Base-by-base conservation (phyloP, 1,140 invertebrate species). In the Idris sp. region DNA sequence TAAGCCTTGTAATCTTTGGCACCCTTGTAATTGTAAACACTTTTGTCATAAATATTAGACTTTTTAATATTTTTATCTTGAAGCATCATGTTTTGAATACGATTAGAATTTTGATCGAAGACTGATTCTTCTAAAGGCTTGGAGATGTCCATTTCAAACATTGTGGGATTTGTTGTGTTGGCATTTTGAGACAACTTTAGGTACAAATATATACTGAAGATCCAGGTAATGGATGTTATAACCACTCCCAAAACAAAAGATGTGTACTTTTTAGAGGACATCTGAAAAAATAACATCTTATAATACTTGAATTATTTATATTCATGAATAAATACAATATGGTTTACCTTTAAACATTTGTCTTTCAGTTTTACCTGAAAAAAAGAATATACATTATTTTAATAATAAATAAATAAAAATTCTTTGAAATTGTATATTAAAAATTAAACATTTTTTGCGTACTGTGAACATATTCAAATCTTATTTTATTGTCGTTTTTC, bases 201-300 rank as follows among this genome's bases (percentile, higher is more conserved):
- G 69, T 92, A 92, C 5, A 92, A 80, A 79, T 91, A 92, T 9
- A 93, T 76, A 76, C 90, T 91, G 19, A 92, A 85, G n/a, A 85
- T 79, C 91, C 92, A 93, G 35, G 91, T 92, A 31, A 91, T 40
- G 0, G 91, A 92, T n/a, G 91, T 90, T 77, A 92, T 87, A 15
- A 90, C 68, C 26, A 92, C 90, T 3, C 92, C 92, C 30, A 89
- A 88, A 14, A 92, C 56, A 72, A 92, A 92, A 4, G 91, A 91
- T 3, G 86, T 78, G 49, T 87, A 90, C 44, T 86, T 79, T 40
- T 83, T 85, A 2, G 83, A 82, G 35, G 83, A 83, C 84, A 86
- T 85, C 84, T 87, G 6, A 22, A 22, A n/a, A n/a, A n/a, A n/a
- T n/a, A n/a, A n/a, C n/a, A n/a, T n/a, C n/a, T n/a, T n/a, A n/a